These are phyloP conservation scores for Tuta absoluta DNA, from an alignment of 2,888 invertebrate genomes.

Conservation along the genomic window DNA sequence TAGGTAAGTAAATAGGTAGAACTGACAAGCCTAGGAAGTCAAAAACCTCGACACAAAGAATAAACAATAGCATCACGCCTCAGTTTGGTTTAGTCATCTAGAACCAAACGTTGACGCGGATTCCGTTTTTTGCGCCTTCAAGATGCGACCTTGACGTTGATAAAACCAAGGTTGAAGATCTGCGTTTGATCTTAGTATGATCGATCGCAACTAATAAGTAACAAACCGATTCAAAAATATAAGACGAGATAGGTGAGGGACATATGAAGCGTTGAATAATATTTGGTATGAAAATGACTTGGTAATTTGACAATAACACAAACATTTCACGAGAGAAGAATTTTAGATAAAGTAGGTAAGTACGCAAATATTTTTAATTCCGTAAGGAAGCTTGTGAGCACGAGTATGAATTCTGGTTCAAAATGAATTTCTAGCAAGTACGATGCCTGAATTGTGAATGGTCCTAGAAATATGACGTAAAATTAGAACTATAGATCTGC, in stretches of 20 bases:
- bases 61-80: neutral
- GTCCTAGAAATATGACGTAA: neutral
- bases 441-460: neutral
- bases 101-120: neutral
- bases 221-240: neutral
- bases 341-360: too few species aligned
- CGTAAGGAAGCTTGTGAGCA: neutral
- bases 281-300: neutral
- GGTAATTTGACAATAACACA: too few species aligned
- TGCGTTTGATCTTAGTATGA: neutral
- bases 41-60: conserved; percentile 11
- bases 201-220: neutral
- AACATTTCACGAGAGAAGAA: too few species aligned
- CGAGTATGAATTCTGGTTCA: neutral
- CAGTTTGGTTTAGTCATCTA: neutral
- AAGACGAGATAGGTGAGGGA: too few species aligned
- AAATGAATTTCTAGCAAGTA: neutral
- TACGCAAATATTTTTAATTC: too few species aligned
- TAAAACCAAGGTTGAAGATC: conserved; percentile 9
- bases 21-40: neutral
- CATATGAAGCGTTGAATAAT: neutral
- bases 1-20: neutral
- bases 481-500: neutral
- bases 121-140: neutral
- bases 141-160: neutral